These are phyloP conservation scores for Nothura maculosa DNA, from an alignment of 2,797 vertebrate genomes.

Conservation along the genomic window DNA sequence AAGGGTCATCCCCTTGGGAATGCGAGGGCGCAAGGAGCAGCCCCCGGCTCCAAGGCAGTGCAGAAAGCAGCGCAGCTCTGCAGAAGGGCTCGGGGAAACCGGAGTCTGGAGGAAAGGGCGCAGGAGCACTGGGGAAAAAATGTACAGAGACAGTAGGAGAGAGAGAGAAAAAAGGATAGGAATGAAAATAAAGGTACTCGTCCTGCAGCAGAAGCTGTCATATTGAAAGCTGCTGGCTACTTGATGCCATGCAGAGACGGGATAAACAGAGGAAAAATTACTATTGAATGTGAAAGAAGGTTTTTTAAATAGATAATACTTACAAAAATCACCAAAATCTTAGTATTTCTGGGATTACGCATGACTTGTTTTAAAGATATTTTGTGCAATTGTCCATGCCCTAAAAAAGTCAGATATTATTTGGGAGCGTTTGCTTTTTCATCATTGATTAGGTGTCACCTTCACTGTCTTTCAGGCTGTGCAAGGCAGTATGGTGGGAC, in stretches of 20 bases:
- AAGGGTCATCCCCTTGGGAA: neutral
- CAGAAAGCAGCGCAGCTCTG: neutral
- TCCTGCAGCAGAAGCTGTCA: conserved; percentile 5
- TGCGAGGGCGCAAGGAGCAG: neutral
- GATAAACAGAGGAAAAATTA: conserved; percentile 34
- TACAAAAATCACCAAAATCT: neutral
- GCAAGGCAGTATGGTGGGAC: neutral
- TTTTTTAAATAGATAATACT: neutral
- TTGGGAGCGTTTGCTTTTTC: neutral
- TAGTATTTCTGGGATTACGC: neutral
- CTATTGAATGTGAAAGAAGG: neutral
- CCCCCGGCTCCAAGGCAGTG: neutral
- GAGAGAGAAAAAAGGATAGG: neutral
- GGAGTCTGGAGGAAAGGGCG: neutral
- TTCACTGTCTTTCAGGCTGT: neutral
- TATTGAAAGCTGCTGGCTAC: neutral
- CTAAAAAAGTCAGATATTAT: neutral
- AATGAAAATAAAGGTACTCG: neutral
- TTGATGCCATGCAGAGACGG: neutral
- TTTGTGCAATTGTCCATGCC: neutral
- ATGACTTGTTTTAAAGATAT: neutral
- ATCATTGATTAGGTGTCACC: neutral
- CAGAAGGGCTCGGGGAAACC: conserved; percentile 16
- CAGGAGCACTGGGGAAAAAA: neutral
- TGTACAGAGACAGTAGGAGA: neutral